Conservation (phyloP, 1,140 invertebrate genomes). For the Theocolax elegans region DNA sequence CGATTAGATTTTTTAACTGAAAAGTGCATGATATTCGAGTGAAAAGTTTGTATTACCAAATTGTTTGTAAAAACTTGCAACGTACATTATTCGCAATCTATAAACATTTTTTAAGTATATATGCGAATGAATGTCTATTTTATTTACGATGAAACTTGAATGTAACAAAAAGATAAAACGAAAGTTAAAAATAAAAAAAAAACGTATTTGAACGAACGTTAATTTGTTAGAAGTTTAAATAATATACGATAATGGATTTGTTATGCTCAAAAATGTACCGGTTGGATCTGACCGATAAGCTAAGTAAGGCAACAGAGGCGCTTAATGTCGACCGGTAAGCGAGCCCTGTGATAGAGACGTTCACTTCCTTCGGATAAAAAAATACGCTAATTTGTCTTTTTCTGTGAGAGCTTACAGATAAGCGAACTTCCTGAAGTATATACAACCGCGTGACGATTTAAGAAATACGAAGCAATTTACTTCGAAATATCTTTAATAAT, state of each 20-base stretch:
- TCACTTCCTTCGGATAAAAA: conserved; percentile 55
- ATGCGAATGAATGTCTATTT: too few relatives aligned
- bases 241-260: conserved; percentile 20
- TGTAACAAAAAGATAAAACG: too few relatives aligned
- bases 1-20: too few relatives aligned
- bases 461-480: conserved; percentile 2
- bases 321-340: conserved; percentile 38
- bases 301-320: conserved; percentile 49
- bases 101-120: too few relatives aligned
- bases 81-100: too few relatives aligned
- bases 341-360: conserved; percentile 44
- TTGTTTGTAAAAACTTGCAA: too few relatives aligned
- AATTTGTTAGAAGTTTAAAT: too few relatives aligned
- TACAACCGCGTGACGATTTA: neutral
- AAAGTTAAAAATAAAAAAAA: too few relatives aligned
- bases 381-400: conserved; percentile 18
- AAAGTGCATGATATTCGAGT: too few relatives aligned
- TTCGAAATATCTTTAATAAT: neutral
- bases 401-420: conserved; percentile 12
- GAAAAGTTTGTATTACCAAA: too few relatives aligned
- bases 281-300: conserved; percentile 41
- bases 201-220: too few relatives aligned
- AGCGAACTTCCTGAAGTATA: conserved; percentile 4
- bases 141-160: too few relatives aligned
- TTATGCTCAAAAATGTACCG: conserved; percentile 19